Conservation (phyloP, 2,888 invertebrate genomes). For the Polyommatus icarus region DNA sequence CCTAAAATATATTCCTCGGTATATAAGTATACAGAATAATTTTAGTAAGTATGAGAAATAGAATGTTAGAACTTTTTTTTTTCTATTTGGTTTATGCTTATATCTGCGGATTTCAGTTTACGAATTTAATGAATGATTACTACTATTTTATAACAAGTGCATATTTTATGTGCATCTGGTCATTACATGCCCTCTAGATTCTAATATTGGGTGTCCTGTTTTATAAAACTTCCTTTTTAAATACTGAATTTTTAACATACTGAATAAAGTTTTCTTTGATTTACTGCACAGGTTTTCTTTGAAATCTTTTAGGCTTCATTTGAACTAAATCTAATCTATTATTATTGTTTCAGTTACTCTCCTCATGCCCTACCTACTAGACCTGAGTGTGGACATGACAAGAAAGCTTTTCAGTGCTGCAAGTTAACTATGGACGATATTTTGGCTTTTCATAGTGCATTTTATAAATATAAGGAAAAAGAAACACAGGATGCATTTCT, state of each 20-base stretch:
- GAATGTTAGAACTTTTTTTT: slow-evolving; percentile 14
- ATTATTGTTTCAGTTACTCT: slow-evolving; percentile 30
- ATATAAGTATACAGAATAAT: slow-evolving; percentile 10
- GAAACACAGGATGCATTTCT: slow-evolving; percentile 38
- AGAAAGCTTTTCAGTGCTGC: slow-evolving; percentile 31
- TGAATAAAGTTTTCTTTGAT: slow-evolving; percentile 7
- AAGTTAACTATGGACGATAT: slow-evolving; percentile 32
- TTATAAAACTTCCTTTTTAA: background rate
- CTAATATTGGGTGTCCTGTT: slow-evolving; percentile 1
- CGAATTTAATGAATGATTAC: background rate
- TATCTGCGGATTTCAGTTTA: background rate
- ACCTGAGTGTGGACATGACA: slow-evolving; percentile 15
- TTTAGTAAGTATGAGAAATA: slow-evolving; percentile 15
- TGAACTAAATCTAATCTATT: slow-evolving; percentile 16
- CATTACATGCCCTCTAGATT: background rate
- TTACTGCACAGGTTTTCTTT: slow-evolving; percentile 22
- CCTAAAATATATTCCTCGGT: slow-evolving; percentile 13
- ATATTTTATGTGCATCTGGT: background rate
- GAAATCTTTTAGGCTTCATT: slow-evolving; percentile 15
- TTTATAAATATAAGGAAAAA: slow-evolving; percentile 37
- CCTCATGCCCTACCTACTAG: slow-evolving; percentile 4
- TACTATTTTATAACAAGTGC: background rate
- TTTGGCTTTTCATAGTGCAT: slow-evolving; percentile 33
- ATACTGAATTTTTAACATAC: background rate
- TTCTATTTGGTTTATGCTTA: slow-evolving; percentile 1